Percentiles rank a stretch among this genome's conserved stretches.
These are phyloP conservation scores for Sakesphorus luctuosus DNA, from an alignment of 2,113 vertebrate genomes.

Conservation along the genomic window DNA sequence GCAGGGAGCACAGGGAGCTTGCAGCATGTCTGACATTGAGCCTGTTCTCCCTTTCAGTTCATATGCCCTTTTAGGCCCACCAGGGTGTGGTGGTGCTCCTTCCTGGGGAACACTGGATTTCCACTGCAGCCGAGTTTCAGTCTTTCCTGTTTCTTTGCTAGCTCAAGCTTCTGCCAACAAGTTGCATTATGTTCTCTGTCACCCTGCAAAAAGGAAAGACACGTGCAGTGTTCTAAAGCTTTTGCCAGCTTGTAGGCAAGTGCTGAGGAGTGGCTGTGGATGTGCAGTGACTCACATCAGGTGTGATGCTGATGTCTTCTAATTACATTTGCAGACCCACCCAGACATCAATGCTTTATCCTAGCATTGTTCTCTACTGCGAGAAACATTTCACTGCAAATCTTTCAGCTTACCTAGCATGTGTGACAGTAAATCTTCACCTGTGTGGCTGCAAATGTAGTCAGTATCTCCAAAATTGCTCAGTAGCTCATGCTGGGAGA, in stretches of 20 bases:
- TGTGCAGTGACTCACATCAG: background rate
- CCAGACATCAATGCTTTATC: background rate
- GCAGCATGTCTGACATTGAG: background rate
- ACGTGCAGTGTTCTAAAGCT: background rate
- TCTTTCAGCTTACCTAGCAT: background rate
- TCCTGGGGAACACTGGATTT: fast-evolving
- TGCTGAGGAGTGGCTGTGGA: background rate
- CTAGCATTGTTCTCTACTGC: background rate
- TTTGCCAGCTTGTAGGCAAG: background rate
- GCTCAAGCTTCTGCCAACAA: background rate
- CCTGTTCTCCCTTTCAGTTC: background rate
- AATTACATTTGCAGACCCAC: background rate
- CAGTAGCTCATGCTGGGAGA: background rate
- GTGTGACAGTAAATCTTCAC: background rate
- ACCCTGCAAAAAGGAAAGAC: background rate
- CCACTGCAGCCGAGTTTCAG: background rate
- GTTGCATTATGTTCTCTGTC: background rate
- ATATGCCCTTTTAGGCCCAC: background rate
- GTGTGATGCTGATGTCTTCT: background rate
- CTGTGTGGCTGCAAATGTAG: background rate
- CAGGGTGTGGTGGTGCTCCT: background rate
- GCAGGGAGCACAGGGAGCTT: background rate
- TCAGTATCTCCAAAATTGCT: background rate
- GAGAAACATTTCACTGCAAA: background rate
- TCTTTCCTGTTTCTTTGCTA: background rate